phyloP scores from a whole-genome alignment of 2,113 vertebrate species.

The Oreotrochilus melanogaster region DNA sequence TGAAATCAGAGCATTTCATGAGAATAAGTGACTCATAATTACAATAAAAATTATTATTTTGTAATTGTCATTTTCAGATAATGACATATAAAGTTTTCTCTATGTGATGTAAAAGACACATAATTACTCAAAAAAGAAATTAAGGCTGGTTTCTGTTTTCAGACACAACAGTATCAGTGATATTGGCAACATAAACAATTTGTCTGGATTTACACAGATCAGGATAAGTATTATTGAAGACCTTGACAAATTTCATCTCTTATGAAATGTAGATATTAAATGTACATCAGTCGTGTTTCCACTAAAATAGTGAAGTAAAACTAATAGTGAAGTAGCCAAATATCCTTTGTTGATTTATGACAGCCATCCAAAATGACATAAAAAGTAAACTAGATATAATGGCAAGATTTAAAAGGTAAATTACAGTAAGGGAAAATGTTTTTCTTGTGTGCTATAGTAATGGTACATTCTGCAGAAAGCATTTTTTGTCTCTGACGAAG shows the following conservation, averaged over 20 bases:
- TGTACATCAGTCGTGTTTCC: neutral
- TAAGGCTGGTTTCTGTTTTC: neutral
- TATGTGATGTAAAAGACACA: neutral
- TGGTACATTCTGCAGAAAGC: neutral
- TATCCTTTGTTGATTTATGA: neutral
- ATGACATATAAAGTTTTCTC: neutral
- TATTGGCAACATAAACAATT: neutral
- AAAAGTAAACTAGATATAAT: neutral
- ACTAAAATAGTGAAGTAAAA: neutral
- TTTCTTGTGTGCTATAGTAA: neutral
- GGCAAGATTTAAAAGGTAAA: neutral
- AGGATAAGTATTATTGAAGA: neutral
- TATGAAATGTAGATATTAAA: neutral
- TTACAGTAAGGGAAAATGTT: neutral
- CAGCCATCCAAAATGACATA: neutral
- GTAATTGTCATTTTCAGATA: neutral
- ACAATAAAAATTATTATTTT: neutral
- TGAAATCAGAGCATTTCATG: neutral
- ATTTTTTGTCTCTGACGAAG: neutral
- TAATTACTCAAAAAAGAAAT: neutral
- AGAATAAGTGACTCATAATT: neutral
- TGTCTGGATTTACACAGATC: neutral
- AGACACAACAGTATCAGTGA: neutral
- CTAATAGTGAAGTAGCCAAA: neutral
- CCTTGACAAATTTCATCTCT: neutral